phyloP scores from a whole-genome alignment of 2,888 invertebrate species.

The Agonopterix heracliana region DNA sequence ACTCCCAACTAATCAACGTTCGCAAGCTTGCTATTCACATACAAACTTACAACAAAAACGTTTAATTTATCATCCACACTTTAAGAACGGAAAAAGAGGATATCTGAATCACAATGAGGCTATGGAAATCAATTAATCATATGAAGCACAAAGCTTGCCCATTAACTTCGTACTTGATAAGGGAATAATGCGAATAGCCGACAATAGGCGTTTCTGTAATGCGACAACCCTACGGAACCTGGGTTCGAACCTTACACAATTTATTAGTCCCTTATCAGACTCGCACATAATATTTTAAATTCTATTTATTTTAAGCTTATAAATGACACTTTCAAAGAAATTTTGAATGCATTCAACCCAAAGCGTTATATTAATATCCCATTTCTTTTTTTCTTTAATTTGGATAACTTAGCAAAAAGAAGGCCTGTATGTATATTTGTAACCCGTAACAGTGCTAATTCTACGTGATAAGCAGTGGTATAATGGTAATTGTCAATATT shows the following conservation, averaged over 20 bases:
- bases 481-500: too few species aligned
- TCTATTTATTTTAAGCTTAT: neutral
- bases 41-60: conserved; percentile 25
- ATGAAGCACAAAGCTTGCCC: conserved; percentile 67
- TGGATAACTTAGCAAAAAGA: too few species aligned
- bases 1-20: conserved; percentile 37
- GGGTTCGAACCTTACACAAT: conserved; percentile 39
- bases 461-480: too few species aligned
- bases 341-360: too few species aligned
- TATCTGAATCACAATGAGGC: conserved; percentile 70
- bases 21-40: conserved; percentile 9
- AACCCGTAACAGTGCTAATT: too few species aligned
- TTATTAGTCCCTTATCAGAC: conserved; percentile 60
- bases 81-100: conserved; percentile 59
- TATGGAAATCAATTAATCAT: conserved; percentile 72
- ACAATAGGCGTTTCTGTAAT: conserved; percentile 60
- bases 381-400: too few species aligned
- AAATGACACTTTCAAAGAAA: too few species aligned
- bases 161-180: conserved; percentile 74
- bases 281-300: conserved; percentile 45
- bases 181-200: conserved; percentile 65
- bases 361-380: too few species aligned
- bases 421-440: too few species aligned
- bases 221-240: conserved; percentile 53
- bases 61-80: conserved; percentile 54